Conservation (phyloP, 2,797 vertebrate species). For the Anguilla obscura region DNA sequence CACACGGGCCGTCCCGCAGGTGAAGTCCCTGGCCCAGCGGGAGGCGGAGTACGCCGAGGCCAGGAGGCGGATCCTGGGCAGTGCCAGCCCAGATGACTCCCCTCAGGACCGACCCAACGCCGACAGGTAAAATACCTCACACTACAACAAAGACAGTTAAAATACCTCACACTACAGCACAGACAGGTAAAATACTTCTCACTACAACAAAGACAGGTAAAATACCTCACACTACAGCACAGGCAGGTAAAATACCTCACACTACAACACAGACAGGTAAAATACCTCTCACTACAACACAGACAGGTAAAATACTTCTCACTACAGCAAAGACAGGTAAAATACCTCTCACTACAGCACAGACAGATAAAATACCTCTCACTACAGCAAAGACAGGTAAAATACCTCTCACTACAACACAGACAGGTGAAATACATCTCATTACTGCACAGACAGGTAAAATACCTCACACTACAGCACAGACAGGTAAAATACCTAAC, state of each 20-base stretch:
- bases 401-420: no score
- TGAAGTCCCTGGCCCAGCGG: slow-evolving; percentile 91
- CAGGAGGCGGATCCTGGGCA: slow-evolving; percentile 88
- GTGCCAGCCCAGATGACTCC: slow-evolving; percentile 87
- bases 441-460: no score
- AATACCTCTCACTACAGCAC: no score
- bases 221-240: background rate
- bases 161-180: background rate
- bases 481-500: no score
- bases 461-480: no score
- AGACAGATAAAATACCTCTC: no score
- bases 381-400: no score
- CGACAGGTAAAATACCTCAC: slow-evolving; percentile 72
- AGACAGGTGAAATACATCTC: no score
- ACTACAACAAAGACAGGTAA: background rate
- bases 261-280: no score
- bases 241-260: background rate
- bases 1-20: slow-evolving; percentile 81
- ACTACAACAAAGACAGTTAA: background rate
- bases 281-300: no score
- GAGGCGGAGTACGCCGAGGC: slow-evolving; percentile 95
- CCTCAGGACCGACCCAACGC: slow-evolving; percentile 74
- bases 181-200: background rate
- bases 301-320: no score
- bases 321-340: no score